phyloP scores from a whole-genome alignment of 2,797 vertebrate species.

The Lagorchestes hirsutus region DNA sequence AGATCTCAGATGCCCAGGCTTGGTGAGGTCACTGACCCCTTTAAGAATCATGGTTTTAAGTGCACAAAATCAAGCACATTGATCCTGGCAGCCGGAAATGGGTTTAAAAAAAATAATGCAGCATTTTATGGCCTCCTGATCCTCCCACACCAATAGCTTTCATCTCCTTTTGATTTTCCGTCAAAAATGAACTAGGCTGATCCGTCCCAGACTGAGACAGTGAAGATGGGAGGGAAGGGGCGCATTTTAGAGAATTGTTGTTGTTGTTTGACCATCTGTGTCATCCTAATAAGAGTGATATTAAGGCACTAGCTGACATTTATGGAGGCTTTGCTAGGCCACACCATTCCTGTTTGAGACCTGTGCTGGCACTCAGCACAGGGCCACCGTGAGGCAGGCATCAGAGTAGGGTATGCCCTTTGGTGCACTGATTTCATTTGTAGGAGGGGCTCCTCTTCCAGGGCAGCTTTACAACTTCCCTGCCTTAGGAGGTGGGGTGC shows the following conservation, averaged over 20 bases:
- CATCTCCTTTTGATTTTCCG: background rate
- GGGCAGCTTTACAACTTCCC: background rate
- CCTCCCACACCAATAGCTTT: background rate
- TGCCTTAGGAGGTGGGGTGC: background rate
- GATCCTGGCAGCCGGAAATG: background rate
- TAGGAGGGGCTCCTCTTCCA: background rate
- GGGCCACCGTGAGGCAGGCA: too few relatives aligned
- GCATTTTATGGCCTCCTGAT: background rate
- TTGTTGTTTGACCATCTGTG: background rate
- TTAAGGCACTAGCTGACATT: background rate
- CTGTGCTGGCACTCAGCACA: too few relatives aligned
- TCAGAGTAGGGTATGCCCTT: too few relatives aligned
- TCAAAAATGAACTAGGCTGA: background rate
- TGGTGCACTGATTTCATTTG: background rate
- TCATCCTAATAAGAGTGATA: background rate
- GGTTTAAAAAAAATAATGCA: background rate
- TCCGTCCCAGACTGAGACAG: background rate
- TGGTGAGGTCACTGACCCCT: background rate
- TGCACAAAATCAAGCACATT: background rate
- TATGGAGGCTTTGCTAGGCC: background rate
- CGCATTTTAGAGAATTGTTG: background rate
- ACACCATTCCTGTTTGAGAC: too few relatives aligned
- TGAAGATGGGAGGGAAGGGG: background rate
- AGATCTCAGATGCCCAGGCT: background rate
- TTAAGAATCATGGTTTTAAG: background rate